Percentiles rank a stretch among this genome's conserved stretches.
These are phyloP conservation scores for Panthera tigris DNA, from an alignment of 2,113 vertebrate species.

Conservation along the genomic window DNA sequence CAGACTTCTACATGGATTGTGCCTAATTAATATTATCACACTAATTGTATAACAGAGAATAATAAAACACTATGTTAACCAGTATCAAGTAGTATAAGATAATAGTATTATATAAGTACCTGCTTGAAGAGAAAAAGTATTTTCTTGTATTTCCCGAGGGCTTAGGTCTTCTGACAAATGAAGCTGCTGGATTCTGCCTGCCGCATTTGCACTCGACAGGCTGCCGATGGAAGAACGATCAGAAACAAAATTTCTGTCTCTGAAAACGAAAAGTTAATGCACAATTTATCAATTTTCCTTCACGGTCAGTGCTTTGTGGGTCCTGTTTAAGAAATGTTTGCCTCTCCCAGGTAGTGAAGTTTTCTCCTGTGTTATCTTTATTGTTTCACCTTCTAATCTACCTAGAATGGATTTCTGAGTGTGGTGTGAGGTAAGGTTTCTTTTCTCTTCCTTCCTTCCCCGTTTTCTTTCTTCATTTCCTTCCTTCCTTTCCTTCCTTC, in stretches of 20 bases:
- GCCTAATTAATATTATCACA: neutral
- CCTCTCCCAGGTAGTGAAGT: neutral
- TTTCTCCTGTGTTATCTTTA: neutral
- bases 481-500: neutral
- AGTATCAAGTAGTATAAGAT: neutral
- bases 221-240: conserved; percentile 88
- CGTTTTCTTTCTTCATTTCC: neutral
- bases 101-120: conserved; percentile 77
- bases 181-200: conserved; percentile 86
- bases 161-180: conserved; percentile 85
- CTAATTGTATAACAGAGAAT: neutral
- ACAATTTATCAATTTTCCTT: neutral
- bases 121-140: conserved; percentile 88
- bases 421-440: fast-evolving
- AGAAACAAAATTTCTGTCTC: conserved; percentile 88
- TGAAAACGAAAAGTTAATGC: conserved; percentile 66
- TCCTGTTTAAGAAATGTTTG: neutral
- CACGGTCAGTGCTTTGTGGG: neutral
- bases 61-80: neutral
- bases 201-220: conserved; percentile 89
- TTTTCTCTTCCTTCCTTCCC: neutral
- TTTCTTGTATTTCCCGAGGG: conserved; percentile 88
- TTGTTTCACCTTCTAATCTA: neutral
- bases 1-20: neutral
- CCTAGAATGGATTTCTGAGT: neutral